Conservation (phyloP, 1,140 invertebrate species). For the Drosophila ananassae region DNA sequence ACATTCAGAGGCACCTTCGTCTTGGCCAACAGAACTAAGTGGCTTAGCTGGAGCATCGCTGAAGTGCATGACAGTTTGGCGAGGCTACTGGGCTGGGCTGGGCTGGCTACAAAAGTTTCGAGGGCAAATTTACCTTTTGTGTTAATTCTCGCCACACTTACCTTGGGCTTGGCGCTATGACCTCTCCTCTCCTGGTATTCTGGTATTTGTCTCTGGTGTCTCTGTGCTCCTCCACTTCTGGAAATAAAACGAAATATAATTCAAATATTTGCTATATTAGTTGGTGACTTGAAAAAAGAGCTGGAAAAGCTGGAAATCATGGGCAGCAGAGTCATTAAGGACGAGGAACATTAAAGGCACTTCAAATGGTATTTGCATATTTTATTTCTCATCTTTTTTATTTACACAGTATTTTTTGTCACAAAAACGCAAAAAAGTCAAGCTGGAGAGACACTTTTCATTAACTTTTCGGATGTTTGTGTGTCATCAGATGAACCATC, state of each 20-base stretch:
- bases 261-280: conserved; percentile 54
- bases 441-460: conserved; percentile 10
- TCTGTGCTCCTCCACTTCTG: conserved; percentile 7
- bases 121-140: conserved; percentile 43
- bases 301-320: neutral
- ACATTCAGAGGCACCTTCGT: neutral
- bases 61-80: conserved; percentile 59
- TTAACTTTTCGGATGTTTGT: conserved; percentile 25
- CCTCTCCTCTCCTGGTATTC: neutral
- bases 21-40: conserved; percentile 56
- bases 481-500: conserved; percentile 32
- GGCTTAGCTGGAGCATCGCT: conserved; percentile 61
- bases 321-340: conserved; percentile 17
- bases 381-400: conserved; percentile 29
- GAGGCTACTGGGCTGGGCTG: conserved; percentile 6
- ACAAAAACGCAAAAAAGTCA: neutral
- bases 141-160: conserved; percentile 47
- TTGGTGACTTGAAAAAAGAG: conserved; percentile 6
- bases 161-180: neutral
- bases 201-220: neutral
- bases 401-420: conserved; percentile 4
- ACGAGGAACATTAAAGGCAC: conserved; percentile 9
- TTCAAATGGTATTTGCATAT: conserved; percentile 57
- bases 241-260: conserved; percentile 23
- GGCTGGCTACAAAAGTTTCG: conserved; percentile 30